Conservation (phyloP, 2,113 vertebrate genomes). For the Podocnemis expansa region DNA sequence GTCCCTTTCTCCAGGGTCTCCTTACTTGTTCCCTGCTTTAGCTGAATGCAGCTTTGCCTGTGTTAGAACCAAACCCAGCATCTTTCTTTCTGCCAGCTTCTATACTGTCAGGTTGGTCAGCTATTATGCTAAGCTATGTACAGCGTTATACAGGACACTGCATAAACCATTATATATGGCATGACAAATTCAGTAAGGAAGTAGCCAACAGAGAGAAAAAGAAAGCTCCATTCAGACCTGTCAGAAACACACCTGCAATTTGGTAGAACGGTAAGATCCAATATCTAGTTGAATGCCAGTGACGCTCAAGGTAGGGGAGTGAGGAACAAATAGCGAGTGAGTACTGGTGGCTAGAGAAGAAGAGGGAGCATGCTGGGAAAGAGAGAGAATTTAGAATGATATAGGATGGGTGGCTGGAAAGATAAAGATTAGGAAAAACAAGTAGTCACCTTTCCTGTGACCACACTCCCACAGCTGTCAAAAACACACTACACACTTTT, state of each 20-base stretch:
- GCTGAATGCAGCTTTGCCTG: background rate
- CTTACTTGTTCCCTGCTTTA: background rate
- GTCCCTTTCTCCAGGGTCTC: background rate
- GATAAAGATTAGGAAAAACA: background rate
- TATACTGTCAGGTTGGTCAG: background rate
- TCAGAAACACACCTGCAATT: background rate
- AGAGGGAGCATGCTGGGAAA: background rate
- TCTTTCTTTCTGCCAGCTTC: background rate
- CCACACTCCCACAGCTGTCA: slow-evolving; percentile 55
- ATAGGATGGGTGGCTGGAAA: background rate
- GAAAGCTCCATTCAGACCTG: background rate
- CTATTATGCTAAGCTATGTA: slow-evolving; percentile 11
- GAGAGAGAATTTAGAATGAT: background rate
- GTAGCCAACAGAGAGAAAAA: background rate
- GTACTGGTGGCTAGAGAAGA: background rate
- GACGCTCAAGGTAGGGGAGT: background rate
- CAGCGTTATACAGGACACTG: slow-evolving; percentile 2
- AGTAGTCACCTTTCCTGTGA: slow-evolving; percentile 53
- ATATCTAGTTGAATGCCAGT: background rate
- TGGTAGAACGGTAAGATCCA: background rate
- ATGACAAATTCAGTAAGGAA: background rate
- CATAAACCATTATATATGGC: background rate
- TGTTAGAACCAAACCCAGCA: slow-evolving; percentile 3
- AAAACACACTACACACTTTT: background rate
- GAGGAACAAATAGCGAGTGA: background rate